Evolutionary conservation across 2,113 vertebrate species (phyloP).

Genomic region (Microcebus jonahi): DNA sequence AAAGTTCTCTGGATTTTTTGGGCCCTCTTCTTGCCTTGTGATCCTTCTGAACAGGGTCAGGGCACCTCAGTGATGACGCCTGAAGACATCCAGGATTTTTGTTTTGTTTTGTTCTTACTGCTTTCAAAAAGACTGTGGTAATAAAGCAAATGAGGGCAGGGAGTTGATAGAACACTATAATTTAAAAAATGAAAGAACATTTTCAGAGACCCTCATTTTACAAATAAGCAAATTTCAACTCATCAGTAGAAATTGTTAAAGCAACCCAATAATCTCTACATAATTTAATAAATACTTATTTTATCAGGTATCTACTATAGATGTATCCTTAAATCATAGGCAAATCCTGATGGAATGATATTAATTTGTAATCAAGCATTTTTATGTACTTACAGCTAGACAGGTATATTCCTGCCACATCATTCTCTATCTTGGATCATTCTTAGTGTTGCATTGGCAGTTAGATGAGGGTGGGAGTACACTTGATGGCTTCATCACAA

Average conservation of each 20-base stretch:
- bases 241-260: neutral
- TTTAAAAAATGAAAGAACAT: neutral
- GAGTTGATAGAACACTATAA: neutral
- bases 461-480: neutral
- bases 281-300: neutral
- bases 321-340: neutral
- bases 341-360: neutral
- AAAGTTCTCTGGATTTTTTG: neutral
- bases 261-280: neutral
- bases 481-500: neutral
- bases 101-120: too few relatives aligned
- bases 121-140: neutral
- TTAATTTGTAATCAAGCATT: neutral
- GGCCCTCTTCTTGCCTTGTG: too few relatives aligned
- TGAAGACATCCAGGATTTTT: neutral
- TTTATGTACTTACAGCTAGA: neutral
- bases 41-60: neutral
- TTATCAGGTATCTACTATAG: neutral
- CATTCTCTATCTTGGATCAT: too few relatives aligned
- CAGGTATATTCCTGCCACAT: neutral
- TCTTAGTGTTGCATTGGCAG: neutral
- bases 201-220: neutral
- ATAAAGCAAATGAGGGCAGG: neutral
- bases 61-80: neutral
- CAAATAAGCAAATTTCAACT: neutral